Evolutionary conservation across 2,888 invertebrate species (phyloP), one percentile per base, ranked within the genome.

Genomic region (Clusia tigrina): DNA sequence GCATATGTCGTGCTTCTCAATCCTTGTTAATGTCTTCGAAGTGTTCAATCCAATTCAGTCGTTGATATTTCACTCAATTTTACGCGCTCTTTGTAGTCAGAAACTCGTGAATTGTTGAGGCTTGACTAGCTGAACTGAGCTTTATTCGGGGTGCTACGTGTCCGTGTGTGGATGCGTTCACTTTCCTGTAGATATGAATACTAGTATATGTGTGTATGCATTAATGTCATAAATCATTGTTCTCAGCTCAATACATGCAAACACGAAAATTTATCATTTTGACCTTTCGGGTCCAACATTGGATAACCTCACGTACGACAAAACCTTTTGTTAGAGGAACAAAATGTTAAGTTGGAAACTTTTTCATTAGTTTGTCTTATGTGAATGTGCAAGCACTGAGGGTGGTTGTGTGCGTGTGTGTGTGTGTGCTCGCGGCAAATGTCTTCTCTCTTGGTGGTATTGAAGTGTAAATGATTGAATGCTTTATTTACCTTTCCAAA

Each of bases 251-350:
- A 48, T 9, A 18, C 2, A 22, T 6, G 20, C 20, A 53, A 25
- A 53, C 10, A 25, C 53, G 53, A 25, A 25, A 15, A 25, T 53
- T 53, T 53, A 53, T 26, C 53, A 24, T 25, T 25, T 53, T 53
- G 53, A 53, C 26, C 26, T 53, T 25, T 17, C 53, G 24, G 24
- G 2, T 51, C 10, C 22, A 25, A 2, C 42, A 42, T 42, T 42
- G 10, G 42, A 15, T 42, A 42, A 42, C 42, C 42, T 42, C n/a
- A 42, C 42, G 38, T n/a, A 58, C n/a, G 12, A n/a, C n/a, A n/a
- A n/a, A n/a, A n/a, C n/a, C n/a, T n/a, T n/a, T n/a, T n/a, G n/a
- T n/a, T n/a, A n/a, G n/a, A n/a, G n/a, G n/a, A 42, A 42, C 9
- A 42, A 42, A 15, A 17, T 42, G 42, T 42, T 42, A 42, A 42